Evolutionary conservation across 2,888 invertebrate genomes (phyloP).

Genomic region (Andrena bicolor): DNA sequence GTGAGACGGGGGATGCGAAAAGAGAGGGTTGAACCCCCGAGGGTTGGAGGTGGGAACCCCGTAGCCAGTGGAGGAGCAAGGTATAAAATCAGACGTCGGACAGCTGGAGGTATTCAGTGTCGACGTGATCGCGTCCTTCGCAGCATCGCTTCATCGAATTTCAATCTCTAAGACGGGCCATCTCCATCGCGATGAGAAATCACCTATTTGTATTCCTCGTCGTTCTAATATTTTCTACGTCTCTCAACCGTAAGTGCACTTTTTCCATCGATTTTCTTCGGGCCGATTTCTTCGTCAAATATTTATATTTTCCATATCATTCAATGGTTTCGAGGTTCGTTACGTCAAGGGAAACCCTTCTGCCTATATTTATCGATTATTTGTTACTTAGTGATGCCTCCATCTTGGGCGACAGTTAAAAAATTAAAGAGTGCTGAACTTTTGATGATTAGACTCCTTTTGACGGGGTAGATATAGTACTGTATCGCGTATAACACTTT

Average conservation of each 20-base stretch:
- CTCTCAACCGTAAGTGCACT: conserved; percentile 75
- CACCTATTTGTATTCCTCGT: conserved; percentile 69
- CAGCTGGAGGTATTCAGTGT: conserved; percentile 76
- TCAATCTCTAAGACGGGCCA: conserved; percentile 24
- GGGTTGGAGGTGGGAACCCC: conserved; percentile 42
- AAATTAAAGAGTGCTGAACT: no score
- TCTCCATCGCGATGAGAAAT: conserved; percentile 68
- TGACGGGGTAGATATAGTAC: no score
- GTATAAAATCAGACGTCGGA: conserved; percentile 78
- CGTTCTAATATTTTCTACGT: conserved; percentile 72
- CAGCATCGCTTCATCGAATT: conserved; percentile 55
- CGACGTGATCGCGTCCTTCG: conserved; percentile 64
- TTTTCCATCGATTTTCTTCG: neutral
- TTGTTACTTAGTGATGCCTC: no score
- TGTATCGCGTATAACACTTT: no score
- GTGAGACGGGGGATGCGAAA: conserved; percentile 41
- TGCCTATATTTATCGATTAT: no score
- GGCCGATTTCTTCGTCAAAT: neutral
- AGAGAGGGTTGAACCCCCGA: conserved; percentile 57
- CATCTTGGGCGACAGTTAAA: no score
- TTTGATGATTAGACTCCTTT: no score
- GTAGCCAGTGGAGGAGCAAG: conserved; percentile 63
- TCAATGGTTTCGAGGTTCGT: neutral
- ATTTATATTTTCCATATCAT: neutral
- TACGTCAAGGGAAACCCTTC: neutral